Conservation (phyloP, 2,888 invertebrate species). For the Galeruca laticollis region DNA sequence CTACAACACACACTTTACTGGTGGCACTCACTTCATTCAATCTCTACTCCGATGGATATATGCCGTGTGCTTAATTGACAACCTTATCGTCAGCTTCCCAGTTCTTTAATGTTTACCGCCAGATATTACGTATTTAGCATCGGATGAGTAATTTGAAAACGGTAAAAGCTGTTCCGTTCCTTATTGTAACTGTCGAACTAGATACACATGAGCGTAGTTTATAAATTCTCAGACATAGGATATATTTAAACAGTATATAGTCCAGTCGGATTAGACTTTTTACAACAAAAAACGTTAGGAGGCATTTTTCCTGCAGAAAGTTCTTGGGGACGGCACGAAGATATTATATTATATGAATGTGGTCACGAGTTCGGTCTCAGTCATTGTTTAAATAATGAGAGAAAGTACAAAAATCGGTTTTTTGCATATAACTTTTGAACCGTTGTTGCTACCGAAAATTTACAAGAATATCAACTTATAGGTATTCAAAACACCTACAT, state of each 20-base stretch:
- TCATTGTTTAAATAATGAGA: no score
- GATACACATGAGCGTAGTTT: background rate
- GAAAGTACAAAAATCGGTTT: no score
- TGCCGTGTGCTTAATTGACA: conserved; percentile 40
- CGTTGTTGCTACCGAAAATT: no score
- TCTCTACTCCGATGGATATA: conserved; percentile 17
- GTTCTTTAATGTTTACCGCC: conserved; percentile 42
- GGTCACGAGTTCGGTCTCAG: no score
- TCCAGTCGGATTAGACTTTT: no score
- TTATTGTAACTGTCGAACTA: conserved; percentile 1
- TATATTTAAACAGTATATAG: background rate
- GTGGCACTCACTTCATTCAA: conserved; percentile 24
- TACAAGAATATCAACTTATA: no score
- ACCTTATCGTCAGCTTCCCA: conserved; percentile 36
- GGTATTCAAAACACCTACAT: no score
- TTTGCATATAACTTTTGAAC: no score
- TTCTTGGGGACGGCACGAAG: no score
- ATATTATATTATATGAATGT: no score
- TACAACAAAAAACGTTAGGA: no score
- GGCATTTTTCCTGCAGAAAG: no score
- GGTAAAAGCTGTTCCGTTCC: background rate
- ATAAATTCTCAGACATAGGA: background rate
- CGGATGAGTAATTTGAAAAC: conserved; percentile 29
- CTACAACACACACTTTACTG: conserved; percentile 26
- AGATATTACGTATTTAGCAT: conserved; percentile 43